Conservation (phyloP, 2,888 invertebrate species). For the Empis stercorea region DNA sequence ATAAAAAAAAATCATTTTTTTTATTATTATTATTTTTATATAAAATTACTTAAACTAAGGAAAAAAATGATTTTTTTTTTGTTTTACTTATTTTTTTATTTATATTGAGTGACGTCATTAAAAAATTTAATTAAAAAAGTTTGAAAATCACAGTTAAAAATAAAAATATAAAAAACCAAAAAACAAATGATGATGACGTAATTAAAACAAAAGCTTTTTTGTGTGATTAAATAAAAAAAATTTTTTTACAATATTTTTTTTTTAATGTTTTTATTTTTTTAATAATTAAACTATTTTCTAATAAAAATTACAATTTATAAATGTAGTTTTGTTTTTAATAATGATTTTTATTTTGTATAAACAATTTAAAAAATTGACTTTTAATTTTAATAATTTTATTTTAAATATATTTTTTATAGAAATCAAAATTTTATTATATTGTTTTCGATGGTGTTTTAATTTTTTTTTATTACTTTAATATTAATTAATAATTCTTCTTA, state of each 20-base stretch:
- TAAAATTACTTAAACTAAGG: neutral
- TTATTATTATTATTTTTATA: no score
- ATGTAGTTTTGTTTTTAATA: neutral
- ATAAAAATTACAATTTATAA: slow-evolving; percentile 2
- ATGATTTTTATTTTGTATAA: slow-evolving; percentile 7
- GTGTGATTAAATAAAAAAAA: no score
- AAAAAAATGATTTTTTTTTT: neutral
- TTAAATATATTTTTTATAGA: slow-evolving; percentile 1
- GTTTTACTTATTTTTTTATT: neutral
- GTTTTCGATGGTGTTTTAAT: slow-evolving; percentile 8
- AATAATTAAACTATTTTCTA: neutral
- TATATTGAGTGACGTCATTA: neutral
- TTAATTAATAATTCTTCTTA: no score
- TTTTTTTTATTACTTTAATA: slow-evolving; percentile 9
- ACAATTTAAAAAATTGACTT: slow-evolving; percentile 6
- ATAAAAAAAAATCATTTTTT: neutral
- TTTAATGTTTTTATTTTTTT: neutral
- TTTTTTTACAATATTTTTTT: no score
- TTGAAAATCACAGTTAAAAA: neutral
- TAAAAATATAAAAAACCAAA: neutral
- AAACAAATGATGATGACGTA: neutral
- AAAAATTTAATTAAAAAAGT: neutral
- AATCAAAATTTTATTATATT: slow-evolving; percentile 11
- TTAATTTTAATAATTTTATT: slow-evolving; percentile 4
- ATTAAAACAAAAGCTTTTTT: no score